A percentile compares a stretch with the other conserved stretches of the same genome.
These are phyloP conservation scores for Sceloporus tristichus DNA, from an alignment of 2,113 vertebrate genomes.

Conservation along the genomic window DNA sequence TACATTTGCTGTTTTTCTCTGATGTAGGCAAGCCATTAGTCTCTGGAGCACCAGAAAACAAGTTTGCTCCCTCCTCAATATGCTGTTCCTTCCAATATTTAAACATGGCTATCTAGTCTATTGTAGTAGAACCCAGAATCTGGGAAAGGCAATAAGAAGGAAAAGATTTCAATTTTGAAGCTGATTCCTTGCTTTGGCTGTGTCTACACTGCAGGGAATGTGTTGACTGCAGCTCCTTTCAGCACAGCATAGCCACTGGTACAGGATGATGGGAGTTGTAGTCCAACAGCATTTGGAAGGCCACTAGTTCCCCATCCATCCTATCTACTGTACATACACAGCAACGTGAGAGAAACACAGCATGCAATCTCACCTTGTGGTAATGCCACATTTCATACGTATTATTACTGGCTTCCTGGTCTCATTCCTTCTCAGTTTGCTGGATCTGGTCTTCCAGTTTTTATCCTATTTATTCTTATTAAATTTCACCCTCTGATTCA, in stretches of 20 bases:
- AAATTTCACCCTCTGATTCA: conserved; percentile 18
- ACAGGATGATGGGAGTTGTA: too few relatives aligned
- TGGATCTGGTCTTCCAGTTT: conserved; percentile 37
- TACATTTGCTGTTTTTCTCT: too few relatives aligned
- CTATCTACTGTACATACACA: neutral
- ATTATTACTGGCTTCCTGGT: conserved; percentile 36
- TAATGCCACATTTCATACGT: conserved; percentile 11
- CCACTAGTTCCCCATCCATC: neutral
- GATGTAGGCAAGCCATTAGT: too few relatives aligned
- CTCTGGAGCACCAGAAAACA: too few relatives aligned
- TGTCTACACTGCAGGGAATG: neutral
- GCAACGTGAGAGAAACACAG: conserved; percentile 7
- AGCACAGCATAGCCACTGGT: neutral
- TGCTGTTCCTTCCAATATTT: too few relatives aligned
- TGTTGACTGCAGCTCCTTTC: neutral
- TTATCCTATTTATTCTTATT: conserved; percentile 59
- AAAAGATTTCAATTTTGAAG: neutral
- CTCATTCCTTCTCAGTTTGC: conserved; percentile 40
- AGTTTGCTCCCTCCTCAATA: too few relatives aligned
- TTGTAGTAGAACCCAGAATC: neutral
- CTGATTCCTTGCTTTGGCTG: neutral
- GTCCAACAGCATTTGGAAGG: neutral
- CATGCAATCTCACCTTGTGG: conserved; percentile 61
- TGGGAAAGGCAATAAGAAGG: neutral
- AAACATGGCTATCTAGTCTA: too few relatives aligned